Conservation (phyloP, 2,113 vertebrate species). For the Burhinus oedicnemus region DNA sequence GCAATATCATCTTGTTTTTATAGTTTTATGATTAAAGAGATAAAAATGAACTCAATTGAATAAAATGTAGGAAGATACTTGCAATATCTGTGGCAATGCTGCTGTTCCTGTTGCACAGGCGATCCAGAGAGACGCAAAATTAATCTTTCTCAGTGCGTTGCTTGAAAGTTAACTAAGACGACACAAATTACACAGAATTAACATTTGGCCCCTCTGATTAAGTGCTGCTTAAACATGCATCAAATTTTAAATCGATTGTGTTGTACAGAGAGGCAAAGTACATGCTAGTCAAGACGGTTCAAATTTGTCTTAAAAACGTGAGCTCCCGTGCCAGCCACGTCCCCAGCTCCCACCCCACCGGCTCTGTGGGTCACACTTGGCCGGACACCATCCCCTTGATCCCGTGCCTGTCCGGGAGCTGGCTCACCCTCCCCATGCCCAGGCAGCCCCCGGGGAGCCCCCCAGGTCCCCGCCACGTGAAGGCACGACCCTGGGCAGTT, state of each 20-base stretch:
- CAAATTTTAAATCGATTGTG: not conserved
- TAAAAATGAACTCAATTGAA: slow-evolving; percentile 66
- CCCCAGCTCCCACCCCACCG: accelerated
- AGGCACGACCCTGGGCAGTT: not conserved
- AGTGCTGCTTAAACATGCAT: not conserved
- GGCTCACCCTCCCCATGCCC: not conserved
- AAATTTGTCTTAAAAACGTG: not conserved
- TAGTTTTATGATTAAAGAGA: slow-evolving; percentile 69
- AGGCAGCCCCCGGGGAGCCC: not conserved
- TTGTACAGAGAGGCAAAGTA: not conserved
- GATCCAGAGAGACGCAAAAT: not conserved
- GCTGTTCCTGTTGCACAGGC: not conserved
- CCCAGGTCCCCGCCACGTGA: accelerated
- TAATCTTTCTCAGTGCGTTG: not conserved
- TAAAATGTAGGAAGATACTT: slow-evolving; percentile 44
- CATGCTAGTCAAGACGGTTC: not conserved
- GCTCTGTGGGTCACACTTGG: not conserved
- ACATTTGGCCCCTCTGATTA: slow-evolving; percentile 26
- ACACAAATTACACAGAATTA: slow-evolving; percentile 37
- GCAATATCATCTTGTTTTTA: slow-evolving; percentile 70
- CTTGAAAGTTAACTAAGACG: slow-evolving; percentile 25
- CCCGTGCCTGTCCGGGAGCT: not conserved
- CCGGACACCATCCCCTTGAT: not conserved
- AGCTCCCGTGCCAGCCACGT: not conserved
- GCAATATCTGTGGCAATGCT: not conserved